Conservation (phyloP, 2,888 invertebrate genomes). For the Schizaphis graminum region DNA sequence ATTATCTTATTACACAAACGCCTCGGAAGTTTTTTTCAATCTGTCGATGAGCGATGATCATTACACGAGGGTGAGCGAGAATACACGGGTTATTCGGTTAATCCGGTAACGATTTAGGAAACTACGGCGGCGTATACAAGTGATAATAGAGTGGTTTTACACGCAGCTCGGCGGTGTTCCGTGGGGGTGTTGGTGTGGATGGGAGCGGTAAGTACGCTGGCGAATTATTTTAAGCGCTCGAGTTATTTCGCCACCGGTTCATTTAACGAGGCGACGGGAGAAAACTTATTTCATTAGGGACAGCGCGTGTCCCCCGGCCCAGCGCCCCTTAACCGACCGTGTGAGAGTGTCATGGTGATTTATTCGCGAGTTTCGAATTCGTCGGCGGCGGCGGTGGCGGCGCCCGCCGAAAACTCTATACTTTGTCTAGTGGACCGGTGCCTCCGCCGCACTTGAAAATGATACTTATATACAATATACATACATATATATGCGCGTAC, state of each 20-base stretch:
- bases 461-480: background rate
- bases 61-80: background rate
- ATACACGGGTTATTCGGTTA: background rate
- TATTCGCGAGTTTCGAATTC: slow-evolving; percentile 41
- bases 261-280: slow-evolving; percentile 47
- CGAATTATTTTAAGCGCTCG: slow-evolving; percentile 41
- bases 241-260: slow-evolving; percentile 50
- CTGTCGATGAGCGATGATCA: background rate
- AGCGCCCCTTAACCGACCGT: background rate
- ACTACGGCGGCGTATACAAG: background rate
- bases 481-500: background rate
- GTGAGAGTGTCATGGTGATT: slow-evolving; percentile 50
- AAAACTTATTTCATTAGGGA: slow-evolving; percentile 59
- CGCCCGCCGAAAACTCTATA: slow-evolving; percentile 36
- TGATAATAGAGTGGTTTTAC: slow-evolving; percentile 43
- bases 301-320: background rate
- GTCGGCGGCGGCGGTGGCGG: slow-evolving; percentile 22
- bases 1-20: background rate
- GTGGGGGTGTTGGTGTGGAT: background rate
- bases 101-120: background rate
- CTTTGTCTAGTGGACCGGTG: slow-evolving; percentile 10
- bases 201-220: background rate
- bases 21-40: background rate
- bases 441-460: background rate
- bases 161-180: background rate